A percentile compares a stretch with the other conserved stretches of the same genome.
Conservation (phyloP, 1,140 invertebrate genomes). For the Leptinotarsa defecta region DNA sequence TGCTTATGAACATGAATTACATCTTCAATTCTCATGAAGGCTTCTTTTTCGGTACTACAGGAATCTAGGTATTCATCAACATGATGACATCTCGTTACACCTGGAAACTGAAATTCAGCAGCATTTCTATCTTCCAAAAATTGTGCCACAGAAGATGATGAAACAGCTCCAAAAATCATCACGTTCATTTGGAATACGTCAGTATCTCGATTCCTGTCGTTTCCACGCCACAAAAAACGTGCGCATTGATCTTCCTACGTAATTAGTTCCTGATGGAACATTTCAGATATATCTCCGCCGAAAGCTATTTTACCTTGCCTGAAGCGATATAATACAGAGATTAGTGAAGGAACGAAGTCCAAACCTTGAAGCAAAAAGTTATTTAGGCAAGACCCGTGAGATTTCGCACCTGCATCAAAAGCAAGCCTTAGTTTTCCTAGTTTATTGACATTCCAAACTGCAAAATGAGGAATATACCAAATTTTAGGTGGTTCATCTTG, state of each 20-base stretch:
- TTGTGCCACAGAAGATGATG: background rate
- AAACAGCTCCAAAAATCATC: background rate
- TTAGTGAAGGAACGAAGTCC: no score
- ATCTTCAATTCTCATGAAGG: background rate
- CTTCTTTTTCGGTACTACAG: accelerated
- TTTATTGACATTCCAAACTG: no score
- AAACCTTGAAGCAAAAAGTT: no score
- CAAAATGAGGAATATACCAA: no score
- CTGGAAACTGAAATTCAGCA: background rate
- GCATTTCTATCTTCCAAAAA: background rate
- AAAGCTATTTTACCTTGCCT: background rate
- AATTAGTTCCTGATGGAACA: background rate
- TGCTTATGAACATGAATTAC: background rate
- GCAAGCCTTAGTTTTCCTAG: no score
- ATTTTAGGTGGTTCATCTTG: no score
- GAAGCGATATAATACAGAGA: background rate
- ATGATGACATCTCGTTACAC: background rate
- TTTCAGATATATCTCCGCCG: background rate
- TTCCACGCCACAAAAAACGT: background rate
- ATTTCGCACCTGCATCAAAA: no score
- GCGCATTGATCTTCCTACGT: background rate
- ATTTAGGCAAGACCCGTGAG: no score
- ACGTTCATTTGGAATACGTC: background rate
- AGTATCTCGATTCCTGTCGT: background rate
- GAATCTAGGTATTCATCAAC: background rate